A percentile compares a stretch with the other conserved stretches of the same genome.
phyloP scores from a whole-genome alignment of 2,888 invertebrate species.

The Camptogramma bilineatum region DNA sequence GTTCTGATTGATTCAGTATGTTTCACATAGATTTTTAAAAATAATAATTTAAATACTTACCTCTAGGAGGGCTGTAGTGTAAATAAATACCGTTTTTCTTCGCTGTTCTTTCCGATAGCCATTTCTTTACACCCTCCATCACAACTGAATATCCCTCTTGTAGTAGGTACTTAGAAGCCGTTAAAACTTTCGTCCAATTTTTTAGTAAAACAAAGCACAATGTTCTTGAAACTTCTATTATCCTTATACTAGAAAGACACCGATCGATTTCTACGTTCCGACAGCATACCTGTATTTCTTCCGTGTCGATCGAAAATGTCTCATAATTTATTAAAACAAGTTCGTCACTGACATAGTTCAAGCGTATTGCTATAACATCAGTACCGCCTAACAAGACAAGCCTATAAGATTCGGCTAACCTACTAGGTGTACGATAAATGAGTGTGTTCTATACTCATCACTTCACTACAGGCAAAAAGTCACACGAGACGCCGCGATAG shows the following conservation, averaged over 20 bases:
- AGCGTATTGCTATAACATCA: constrained; percentile 38
- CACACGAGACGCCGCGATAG: constrained; percentile 42
- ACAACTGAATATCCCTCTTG: constrained; percentile 11
- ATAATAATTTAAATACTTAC: constrained; percentile 71
- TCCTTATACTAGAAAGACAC: constrained; percentile 4
- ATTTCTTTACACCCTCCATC: constrained; percentile 74
- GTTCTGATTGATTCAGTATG: too few relatives aligned
- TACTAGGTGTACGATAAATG: background rate
- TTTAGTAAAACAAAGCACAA: background rate
- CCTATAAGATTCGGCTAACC: background rate
- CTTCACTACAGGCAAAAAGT: constrained; percentile 35
- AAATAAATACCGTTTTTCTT: constrained; percentile 85
- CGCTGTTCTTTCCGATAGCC: constrained; percentile 59
- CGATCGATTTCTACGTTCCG: constrained; percentile 6
- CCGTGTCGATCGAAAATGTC: constrained; percentile 54
- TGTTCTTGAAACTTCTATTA: constrained; percentile 7
- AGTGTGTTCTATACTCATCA: background rate
- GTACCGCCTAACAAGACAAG: constrained; percentile 5
- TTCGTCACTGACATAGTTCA: constrained; percentile 61
- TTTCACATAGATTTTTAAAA: too few relatives aligned
- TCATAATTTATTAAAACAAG: constrained; percentile 70
- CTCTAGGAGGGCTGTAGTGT: constrained; percentile 87
- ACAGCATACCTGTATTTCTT: constrained; percentile 13
- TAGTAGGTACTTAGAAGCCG: background rate
- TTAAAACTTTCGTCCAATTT: background rate